Base-by-base conservation (phyloP, 2,113 vertebrate species). In the Dipodomys merriami region DNA sequence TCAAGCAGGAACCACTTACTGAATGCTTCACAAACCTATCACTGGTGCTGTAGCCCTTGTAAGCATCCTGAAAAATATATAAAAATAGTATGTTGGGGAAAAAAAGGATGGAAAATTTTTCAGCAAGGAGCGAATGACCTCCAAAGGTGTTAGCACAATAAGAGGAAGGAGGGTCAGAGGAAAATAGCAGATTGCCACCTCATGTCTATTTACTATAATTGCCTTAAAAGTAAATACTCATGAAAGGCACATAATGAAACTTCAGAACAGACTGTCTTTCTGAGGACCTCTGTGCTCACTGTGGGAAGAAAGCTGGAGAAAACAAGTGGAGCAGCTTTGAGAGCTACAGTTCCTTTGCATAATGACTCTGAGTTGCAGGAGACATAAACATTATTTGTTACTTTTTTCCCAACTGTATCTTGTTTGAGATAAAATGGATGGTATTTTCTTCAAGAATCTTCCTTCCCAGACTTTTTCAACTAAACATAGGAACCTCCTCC, bases 1-100 rank as follows among this genome's bases (percentile, higher is more conserved):
- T 97, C 83, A 93, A 96, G 97, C 96, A 88, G 91, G 94, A 97
- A 79, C 92, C 97, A 96, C 96, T 98, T 96, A 96, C 92, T 8
- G 77, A 96, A 68, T 86, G 96, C 95, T 94, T 97, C 97, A 96
- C 96, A 98, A 96, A 97, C 96, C 96, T 97, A 97, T 95, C 93
- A 85, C 95, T 96, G 93, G 57, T 93, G 90, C 84, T 90, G 69
- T 83, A 94, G 53, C 96, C 60, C 91, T 97, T 96, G 82, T 33
- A 96, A 97, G 90, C 94, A 96, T 78, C 88, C 73, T 80, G 65
- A 68, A 65, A 97, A 97, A 93, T 97, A 95, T 93, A 96, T 93
- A 95, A 91, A 98, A 96, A 97, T 94, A 97, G 96, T 83, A 87
- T 16, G 44, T 91, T 81, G 86, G 89, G 12, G 12, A 49, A 97